These are phyloP conservation scores for Anadara kagoshimensis DNA, from an alignment of 1,140 invertebrate species.

Conservation along the genomic window DNA sequence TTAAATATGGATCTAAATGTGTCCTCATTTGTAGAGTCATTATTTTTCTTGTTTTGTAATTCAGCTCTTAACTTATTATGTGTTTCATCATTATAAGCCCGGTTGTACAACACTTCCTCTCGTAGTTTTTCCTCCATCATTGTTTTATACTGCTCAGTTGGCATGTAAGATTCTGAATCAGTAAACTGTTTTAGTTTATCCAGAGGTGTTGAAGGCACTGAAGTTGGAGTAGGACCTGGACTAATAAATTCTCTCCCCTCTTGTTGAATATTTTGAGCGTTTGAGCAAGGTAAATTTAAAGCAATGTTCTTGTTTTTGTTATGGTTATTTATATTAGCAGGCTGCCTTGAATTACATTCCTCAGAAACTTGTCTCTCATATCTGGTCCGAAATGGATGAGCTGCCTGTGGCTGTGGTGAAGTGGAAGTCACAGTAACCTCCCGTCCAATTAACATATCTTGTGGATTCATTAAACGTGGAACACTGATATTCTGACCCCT, in stretches of 20 bases:
- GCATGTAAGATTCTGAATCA: slow-evolving; percentile 41
- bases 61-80: not conserved
- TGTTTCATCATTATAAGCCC: slow-evolving; percentile 3
- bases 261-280: not conserved
- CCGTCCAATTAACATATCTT: slow-evolving; percentile 27
- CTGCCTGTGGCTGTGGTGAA: not conserved
- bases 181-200: slow-evolving; percentile 46
- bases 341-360: slow-evolving; percentile 33
- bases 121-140: slow-evolving; percentile 47
- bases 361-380: slow-evolving; percentile 29
- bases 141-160: slow-evolving; percentile 38
- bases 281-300: slow-evolving; percentile 14
- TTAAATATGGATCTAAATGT: no score
- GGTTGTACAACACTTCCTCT: slow-evolving; percentile 34
- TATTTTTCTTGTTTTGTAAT: not conserved
- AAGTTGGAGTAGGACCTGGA: slow-evolving; percentile 15
- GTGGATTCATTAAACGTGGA: slow-evolving; percentile 11
- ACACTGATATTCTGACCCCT: slow-evolving; percentile 6
- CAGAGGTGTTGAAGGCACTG: slow-evolving; percentile 15
- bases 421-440: slow-evolving; percentile 26
- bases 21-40: not conserved
- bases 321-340: not conserved
- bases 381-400: slow-evolving; percentile 12
- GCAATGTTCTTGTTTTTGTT: slow-evolving; percentile 15
- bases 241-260: slow-evolving; percentile 24